phyloP scores from a whole-genome alignment of 2,888 invertebrate species.

The Plusia festucae region DNA sequence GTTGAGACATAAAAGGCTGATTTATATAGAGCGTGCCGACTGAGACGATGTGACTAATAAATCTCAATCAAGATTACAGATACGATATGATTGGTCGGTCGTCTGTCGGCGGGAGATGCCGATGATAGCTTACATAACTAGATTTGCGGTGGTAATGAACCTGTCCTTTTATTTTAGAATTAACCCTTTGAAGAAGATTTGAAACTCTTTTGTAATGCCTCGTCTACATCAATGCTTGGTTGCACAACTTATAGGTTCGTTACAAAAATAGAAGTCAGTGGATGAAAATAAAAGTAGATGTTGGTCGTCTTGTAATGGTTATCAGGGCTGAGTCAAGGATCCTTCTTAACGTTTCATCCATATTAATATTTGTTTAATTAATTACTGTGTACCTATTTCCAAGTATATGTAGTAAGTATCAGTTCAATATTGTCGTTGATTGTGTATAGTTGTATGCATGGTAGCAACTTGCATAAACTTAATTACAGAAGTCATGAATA shows the following conservation, averaged over 20 bases:
- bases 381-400: too few species aligned
- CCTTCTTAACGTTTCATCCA: too few species aligned
- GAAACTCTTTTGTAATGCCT: constrained; percentile 50
- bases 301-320: too few species aligned
- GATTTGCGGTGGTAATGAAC: constrained; percentile 82
- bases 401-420: too few species aligned
- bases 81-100: constrained; percentile 76
- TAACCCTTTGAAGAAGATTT: constrained; percentile 53
- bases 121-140: constrained; percentile 76
- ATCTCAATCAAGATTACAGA: constrained; percentile 86
- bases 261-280: background rate
- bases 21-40: constrained; percentile 74
- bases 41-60: constrained; percentile 80
- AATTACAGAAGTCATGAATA: background rate
- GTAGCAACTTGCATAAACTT: too few species aligned
- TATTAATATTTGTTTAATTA: too few species aligned
- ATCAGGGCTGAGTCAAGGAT: too few species aligned
- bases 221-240: constrained; percentile 14
- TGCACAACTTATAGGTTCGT: background rate
- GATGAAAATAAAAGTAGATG: too few species aligned
- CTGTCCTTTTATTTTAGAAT: constrained; percentile 70
- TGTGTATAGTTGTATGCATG: too few species aligned
- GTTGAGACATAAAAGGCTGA: constrained; percentile 68
- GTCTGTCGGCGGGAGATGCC: constrained; percentile 77
- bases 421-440: too few species aligned